These are phyloP conservation scores for Gnathonemus longibarbis DNA, from an alignment of 2,113 vertebrate species.

Conservation along the genomic window DNA sequence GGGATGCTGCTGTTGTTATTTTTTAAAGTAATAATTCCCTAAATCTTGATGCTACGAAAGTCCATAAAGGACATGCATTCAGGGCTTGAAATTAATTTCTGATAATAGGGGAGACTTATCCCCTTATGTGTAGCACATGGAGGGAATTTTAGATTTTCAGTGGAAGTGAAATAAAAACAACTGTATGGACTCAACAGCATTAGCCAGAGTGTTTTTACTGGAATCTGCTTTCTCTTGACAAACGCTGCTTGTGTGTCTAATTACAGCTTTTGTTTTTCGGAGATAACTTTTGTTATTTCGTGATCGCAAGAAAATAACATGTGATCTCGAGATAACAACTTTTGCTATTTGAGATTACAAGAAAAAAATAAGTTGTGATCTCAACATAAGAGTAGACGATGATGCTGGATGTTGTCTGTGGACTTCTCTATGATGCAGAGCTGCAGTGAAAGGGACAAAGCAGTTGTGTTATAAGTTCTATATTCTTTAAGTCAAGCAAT, in stretches of 20 bases:
- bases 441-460: not conserved
- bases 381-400: not conserved
- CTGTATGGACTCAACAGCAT: not conserved
- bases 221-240: not conserved
- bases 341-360: not conserved
- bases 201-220: not conserved
- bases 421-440: too few species aligned
- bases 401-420: not conserved
- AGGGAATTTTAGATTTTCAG: not conserved
- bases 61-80: not conserved
- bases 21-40: not conserved
- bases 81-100: not conserved
- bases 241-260: not conserved
- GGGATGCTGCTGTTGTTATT: not conserved
- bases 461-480: not conserved
- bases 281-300: not conserved
- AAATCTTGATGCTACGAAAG: not conserved
- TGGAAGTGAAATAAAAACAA: not conserved
- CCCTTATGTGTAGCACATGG: not conserved
- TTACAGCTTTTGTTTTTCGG: not conserved
- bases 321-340: not conserved
- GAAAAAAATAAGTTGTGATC: not conserved
- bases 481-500: not conserved
- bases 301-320: not conserved
- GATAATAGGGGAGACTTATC: not conserved